Conservation (phyloP, 2,888 invertebrate genomes). For the Cheilosia scutellata region DNA sequence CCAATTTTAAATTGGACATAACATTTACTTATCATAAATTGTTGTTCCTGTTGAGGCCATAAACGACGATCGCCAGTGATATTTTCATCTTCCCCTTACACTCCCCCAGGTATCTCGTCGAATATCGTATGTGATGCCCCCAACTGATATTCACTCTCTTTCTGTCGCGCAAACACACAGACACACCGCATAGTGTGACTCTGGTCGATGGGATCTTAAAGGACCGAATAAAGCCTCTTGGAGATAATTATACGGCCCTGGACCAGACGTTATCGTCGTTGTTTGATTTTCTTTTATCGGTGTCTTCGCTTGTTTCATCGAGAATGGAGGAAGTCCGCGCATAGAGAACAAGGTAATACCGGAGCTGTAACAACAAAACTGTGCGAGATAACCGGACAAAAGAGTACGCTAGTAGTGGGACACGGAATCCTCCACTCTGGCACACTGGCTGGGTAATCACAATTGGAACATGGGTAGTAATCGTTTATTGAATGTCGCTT, state of each 20-base stretch:
- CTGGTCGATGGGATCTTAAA: constrained; percentile 50
- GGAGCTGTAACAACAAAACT: constrained; percentile 55
- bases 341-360: constrained; percentile 66
- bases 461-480: constrained; percentile 80
- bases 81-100: constrained; percentile 57
- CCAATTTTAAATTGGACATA: constrained; percentile 76
- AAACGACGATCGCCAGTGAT: constrained; percentile 69
- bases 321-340: constrained; percentile 8
- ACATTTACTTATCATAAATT: constrained; percentile 76
- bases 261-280: constrained; percentile 56
- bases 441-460: constrained; percentile 77
- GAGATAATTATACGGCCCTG: constrained; percentile 67
- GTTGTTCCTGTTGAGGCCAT: constrained; percentile 70
- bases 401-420: constrained; percentile 46
- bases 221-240: constrained; percentile 64
- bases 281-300: constrained; percentile 67
- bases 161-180: constrained; percentile 29
- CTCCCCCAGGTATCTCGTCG: constrained; percentile 39
- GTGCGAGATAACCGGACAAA: constrained; percentile 63
- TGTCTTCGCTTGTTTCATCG: constrained; percentile 52
- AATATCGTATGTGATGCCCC: constrained; percentile 60
- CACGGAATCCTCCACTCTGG: constrained; percentile 51
- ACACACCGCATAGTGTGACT: background rate
- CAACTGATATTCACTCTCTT: constrained; percentile 60
- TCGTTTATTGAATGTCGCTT: constrained; percentile 80